A percentile compares a stretch with the other conserved stretches of the same genome.
Conservation (phyloP, 2,113 vertebrate species). For the Phocoena sinus region DNA sequence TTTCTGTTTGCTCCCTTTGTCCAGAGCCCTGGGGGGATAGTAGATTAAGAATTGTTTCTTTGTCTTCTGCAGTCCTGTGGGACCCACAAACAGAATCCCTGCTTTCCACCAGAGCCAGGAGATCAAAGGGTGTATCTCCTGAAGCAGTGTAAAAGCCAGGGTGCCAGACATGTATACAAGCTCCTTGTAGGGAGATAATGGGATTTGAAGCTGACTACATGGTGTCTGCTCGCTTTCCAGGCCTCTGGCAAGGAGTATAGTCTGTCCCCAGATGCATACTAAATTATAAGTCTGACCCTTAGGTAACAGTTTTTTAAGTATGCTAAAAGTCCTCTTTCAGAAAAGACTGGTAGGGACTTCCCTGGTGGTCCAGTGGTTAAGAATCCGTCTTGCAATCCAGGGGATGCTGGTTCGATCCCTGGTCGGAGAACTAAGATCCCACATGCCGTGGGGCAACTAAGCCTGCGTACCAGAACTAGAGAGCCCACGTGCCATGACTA, state of each 20-base stretch:
- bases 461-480: too few relatives aligned
- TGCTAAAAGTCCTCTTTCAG: background rate
- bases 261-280: background rate
- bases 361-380: too few relatives aligned
- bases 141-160: background rate
- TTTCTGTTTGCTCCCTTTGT: background rate
- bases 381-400: too few relatives aligned
- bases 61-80: background rate
- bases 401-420: too few relatives aligned
- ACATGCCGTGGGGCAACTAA: too few relatives aligned
- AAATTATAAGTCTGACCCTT: background rate
- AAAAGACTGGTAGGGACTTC: too few relatives aligned
- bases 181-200: background rate
- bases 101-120: background rate
- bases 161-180: background rate
- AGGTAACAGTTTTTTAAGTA: background rate
- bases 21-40: background rate
- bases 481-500: too few relatives aligned
- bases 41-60: background rate
- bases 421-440: too few relatives aligned
- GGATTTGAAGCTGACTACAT: background rate
- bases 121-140: background rate
- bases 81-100: background rate
- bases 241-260: background rate
- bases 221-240: background rate